Conservation (phyloP, 2,113 vertebrate genomes). For the Hucho hucho region DNA sequence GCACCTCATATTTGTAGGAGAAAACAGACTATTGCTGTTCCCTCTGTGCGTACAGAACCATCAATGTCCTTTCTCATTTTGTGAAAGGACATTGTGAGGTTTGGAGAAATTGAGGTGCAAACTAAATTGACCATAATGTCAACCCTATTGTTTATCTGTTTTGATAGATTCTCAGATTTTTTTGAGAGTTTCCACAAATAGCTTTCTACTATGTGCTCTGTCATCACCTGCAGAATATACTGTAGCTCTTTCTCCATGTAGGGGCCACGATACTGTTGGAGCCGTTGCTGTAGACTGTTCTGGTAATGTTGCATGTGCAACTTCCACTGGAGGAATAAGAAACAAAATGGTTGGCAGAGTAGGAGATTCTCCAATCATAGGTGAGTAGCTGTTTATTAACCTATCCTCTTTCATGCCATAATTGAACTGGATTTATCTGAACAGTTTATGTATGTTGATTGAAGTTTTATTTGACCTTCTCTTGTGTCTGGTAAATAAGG, state of each 20-base stretch:
- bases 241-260: constrained; percentile 42
- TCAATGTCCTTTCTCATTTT: background rate
- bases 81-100: background rate
- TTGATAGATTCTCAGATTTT: background rate
- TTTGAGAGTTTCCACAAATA: background rate
- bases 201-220: background rate
- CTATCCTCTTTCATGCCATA: background rate
- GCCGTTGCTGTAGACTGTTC: constrained; percentile 70
- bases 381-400: constrained; percentile 42
- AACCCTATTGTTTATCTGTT: background rate
- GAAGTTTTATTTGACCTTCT: background rate
- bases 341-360: constrained; percentile 85
- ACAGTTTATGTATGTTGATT: background rate
- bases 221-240: background rate
- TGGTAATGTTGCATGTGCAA: constrained; percentile 78
- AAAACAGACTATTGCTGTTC: background rate
- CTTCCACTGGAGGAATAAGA: constrained; percentile 72
- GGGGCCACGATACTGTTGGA: constrained; percentile 75
- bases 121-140: background rate
- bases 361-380: constrained; percentile 80
- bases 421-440: background rate
- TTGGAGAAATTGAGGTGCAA: background rate
- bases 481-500: constrained; percentile 41
- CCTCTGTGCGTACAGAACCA: background rate
- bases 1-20: background rate